These are phyloP conservation scores for Sebastes kiyomatsui DNA, from an alignment of 2,797 vertebrate genomes.

Conservation along the genomic window DNA sequence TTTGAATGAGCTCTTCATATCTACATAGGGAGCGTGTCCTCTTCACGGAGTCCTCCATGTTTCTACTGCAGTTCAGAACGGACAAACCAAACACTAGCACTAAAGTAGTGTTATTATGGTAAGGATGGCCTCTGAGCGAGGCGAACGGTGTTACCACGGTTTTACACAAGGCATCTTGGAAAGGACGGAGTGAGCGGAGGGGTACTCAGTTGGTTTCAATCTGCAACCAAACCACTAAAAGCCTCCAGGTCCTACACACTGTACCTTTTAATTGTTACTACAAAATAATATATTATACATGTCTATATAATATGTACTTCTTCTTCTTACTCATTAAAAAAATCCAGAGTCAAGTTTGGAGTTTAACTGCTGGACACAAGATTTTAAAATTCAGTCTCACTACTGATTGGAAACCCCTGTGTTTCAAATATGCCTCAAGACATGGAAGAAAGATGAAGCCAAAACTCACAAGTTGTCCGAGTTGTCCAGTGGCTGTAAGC, in stretches of 20 bases:
- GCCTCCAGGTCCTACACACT: too few species aligned
- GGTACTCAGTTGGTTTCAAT: too few species aligned
- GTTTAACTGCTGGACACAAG: not conserved
- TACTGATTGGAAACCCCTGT: not conserved
- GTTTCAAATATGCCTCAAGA: not conserved
- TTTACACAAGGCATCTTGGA: too few species aligned
- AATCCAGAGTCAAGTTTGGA: not conserved
- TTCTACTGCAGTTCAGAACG: accelerated
- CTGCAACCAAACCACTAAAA: too few species aligned
- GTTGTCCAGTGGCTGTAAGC: slow-evolving; percentile 43
- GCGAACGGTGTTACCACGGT: too few species aligned
- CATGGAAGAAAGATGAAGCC: not conserved
- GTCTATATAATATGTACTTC: not conserved
- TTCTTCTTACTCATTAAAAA: not conserved
- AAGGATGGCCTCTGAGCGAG: too few species aligned
- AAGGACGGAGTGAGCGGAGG: accelerated
- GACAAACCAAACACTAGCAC: too few species aligned
- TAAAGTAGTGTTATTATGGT: too few species aligned
- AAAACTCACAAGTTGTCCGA: slow-evolving; percentile 85
- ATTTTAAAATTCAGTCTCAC: not conserved
- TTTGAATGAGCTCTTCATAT: too few species aligned
- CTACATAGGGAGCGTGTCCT: too few species aligned
- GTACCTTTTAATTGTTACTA: not conserved
- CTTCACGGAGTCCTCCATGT: too few species aligned
- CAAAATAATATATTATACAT: not conserved